A percentile compares a stretch with the other conserved stretches of the same genome.
Evolutionary conservation across 2,888 invertebrate species (phyloP).

Genomic region (Acleris literana): DNA sequence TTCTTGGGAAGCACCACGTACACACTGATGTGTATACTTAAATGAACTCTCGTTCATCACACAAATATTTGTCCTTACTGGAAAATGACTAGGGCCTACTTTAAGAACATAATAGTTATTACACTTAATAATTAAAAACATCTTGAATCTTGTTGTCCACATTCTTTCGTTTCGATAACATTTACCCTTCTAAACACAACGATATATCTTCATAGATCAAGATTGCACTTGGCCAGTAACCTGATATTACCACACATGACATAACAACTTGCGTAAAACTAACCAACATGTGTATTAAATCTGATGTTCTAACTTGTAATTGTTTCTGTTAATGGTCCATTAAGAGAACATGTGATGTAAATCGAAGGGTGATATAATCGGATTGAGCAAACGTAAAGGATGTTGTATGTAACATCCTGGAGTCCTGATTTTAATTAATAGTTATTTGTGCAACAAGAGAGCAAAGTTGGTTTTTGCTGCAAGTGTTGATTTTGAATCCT

Average conservation of each 20-base stretch:
- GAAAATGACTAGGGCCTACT: neutral
- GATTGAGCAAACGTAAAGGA: slow-evolving; percentile 51
- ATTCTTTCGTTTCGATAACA: no score
- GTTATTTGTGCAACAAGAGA: no score
- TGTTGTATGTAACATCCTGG: slow-evolving; percentile 46
- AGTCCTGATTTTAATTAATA: slow-evolving; percentile 44
- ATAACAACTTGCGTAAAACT: slow-evolving; percentile 27
- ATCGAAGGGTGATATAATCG: slow-evolving; percentile 58
- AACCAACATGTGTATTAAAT: slow-evolving; percentile 58
- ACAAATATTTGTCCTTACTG: no score
- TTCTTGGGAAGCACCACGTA: no score
- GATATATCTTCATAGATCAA: slow-evolving; percentile 11
- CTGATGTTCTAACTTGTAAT: slow-evolving; percentile 46
- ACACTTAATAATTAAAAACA: no score
- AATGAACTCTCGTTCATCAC: neutral
- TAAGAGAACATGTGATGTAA: slow-evolving; percentile 64
- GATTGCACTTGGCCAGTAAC: slow-evolving; percentile 22
- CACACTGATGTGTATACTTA: no score
- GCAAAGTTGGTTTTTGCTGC: no score
- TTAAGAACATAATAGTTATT: neutral
- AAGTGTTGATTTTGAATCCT: no score
- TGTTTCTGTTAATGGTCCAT: slow-evolving; percentile 62
- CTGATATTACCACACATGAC: slow-evolving; percentile 26
- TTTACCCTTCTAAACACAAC: neutral
- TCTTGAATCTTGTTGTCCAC: no score